phyloP scores from a whole-genome alignment of 2,113 vertebrate species.

The Oreochromis spilurus region DNA sequence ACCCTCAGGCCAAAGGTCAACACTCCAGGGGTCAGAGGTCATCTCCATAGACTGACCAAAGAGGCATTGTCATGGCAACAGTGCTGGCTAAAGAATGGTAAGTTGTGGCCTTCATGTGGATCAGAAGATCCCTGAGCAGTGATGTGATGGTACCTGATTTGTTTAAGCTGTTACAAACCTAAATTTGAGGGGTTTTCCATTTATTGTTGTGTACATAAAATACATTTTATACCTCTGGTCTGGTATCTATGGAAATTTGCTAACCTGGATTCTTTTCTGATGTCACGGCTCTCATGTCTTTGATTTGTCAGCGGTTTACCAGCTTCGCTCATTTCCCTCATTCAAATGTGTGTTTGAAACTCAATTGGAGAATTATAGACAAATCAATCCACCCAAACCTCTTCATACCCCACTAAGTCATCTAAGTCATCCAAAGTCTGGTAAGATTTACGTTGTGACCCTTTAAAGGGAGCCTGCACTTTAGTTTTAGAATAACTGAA shows the following conservation, averaged over 20 bases:
- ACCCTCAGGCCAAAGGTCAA: constrained; percentile 61
- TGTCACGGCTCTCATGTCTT: not conserved
- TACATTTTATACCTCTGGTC: not conserved
- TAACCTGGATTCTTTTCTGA: not conserved
- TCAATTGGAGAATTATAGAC: not conserved
- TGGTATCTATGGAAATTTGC: not conserved
- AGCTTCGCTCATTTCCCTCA: not conserved
- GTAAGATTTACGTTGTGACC: not conserved
- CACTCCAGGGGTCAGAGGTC: constrained; percentile 58
- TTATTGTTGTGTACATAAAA: not conserved
- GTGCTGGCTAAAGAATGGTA: not conserved
- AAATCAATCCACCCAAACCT: not conserved
- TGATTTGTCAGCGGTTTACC: not conserved
- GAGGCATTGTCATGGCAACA: constrained; percentile 48
- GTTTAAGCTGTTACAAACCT: not conserved
- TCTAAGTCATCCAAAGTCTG: not conserved
- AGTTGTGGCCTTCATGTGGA: not conserved
- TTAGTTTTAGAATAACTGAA: not conserved
- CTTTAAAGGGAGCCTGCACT: not conserved
- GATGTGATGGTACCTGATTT: not conserved
- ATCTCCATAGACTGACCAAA: constrained; percentile 34
- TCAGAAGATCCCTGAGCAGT: not conserved
- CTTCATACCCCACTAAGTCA: not conserved
- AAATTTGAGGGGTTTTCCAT: not conserved
- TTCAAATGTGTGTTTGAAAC: not conserved